Evolutionary conservation across 2,797 vertebrate genomes (phyloP).

Genomic region (Pseudochirops cupreus): DNA sequence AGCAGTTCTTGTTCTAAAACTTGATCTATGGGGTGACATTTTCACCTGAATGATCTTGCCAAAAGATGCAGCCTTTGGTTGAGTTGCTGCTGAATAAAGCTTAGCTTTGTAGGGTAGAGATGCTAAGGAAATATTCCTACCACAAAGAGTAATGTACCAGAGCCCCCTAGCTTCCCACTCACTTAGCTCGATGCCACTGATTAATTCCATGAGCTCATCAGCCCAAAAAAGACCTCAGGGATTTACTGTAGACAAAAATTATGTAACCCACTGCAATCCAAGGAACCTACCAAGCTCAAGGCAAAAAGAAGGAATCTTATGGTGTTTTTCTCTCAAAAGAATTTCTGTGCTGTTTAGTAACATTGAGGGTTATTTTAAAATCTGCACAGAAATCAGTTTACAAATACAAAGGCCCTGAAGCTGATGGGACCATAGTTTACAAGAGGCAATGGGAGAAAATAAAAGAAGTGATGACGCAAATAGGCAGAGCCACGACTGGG

Average conservation of each 20-base stretch:
- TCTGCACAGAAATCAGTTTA: neutral
- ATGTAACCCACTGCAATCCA: neutral
- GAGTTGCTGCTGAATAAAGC: neutral
- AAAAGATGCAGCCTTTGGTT: constrained; percentile 28
- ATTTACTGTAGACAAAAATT: neutral
- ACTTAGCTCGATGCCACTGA: constrained; percentile 2
- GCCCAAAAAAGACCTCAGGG: neutral
- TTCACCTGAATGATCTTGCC: constrained; percentile 10
- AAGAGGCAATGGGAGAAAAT: neutral
- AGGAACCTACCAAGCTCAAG: neutral
- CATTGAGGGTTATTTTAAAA: neutral
- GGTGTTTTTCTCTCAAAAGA: neutral
- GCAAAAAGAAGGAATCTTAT: neutral
- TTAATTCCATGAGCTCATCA: neutral
- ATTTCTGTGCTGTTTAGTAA: neutral
- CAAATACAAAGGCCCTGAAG: neutral
- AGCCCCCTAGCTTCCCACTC: constrained; percentile 12
- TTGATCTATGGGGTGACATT: neutral
- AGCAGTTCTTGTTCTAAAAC: neutral
- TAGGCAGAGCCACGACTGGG: neutral
- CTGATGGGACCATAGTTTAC: neutral
- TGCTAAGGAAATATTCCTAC: neutral
- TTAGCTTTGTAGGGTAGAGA: neutral
- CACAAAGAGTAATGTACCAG: neutral
- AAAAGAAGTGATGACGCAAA: neutral